These are phyloP conservation scores for Falco cherrug DNA, from an alignment of 2,797 vertebrate species.

Conservation along the genomic window DNA sequence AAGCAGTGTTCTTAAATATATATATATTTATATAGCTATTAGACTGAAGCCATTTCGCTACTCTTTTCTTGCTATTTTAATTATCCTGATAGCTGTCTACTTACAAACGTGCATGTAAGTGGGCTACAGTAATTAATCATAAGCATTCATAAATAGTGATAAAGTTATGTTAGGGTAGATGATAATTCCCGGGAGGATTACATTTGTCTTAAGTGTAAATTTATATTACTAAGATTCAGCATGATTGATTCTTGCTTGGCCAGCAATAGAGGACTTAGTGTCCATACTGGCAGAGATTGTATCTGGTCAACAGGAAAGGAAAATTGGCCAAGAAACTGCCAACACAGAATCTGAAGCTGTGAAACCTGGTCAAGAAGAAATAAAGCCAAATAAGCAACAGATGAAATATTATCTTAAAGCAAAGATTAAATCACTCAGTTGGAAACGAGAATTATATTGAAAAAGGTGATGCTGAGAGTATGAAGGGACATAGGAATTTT, in stretches of 20 bases:
- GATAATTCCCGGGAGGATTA: background rate
- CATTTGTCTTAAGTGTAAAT: background rate
- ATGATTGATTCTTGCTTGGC: slow-evolving; percentile 61
- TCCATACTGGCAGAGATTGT: slow-evolving; percentile 57
- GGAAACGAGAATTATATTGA: background rate
- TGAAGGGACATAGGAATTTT: background rate
- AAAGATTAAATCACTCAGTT: slow-evolving; percentile 41
- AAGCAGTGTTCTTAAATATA: background rate
- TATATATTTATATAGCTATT: background rate
- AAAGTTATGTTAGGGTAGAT: slow-evolving; percentile 6
- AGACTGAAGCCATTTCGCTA: slow-evolving; percentile 38
- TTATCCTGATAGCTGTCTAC: background rate
- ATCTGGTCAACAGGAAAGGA: slow-evolving; percentile 66
- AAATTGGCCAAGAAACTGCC: slow-evolving; percentile 68
- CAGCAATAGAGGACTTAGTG: slow-evolving; percentile 4
- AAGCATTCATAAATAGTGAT: background rate
- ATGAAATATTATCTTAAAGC: slow-evolving; percentile 64
- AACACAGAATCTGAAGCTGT: slow-evolving; percentile 62
- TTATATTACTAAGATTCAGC: slow-evolving; percentile 13
- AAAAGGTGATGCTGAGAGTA: slow-evolving; percentile 11
- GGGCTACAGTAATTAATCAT: background rate
- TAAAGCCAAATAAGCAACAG: slow-evolving; percentile 68
- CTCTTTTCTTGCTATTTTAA: background rate
- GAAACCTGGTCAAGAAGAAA: slow-evolving; percentile 66
- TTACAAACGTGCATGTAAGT: background rate